phyloP scores from a whole-genome alignment of 2,888 invertebrate species.

The Oligia latruncula region DNA sequence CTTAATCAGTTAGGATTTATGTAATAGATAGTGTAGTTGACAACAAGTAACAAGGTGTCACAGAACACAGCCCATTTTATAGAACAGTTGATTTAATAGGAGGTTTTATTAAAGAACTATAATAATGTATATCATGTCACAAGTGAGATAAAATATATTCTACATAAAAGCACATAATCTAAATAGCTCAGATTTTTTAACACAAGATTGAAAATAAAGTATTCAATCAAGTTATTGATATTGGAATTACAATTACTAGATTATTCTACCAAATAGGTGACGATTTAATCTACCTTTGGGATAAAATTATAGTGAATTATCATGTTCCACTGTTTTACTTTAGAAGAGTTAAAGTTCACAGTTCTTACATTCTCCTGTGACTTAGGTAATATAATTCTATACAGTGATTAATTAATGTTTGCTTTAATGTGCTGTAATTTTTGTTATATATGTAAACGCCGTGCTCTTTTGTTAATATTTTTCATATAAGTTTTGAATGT shows the following conservation, averaged over 20 bases:
- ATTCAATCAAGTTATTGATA: slow-evolving; percentile 61
- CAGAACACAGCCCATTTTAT: slow-evolving; percentile 45
- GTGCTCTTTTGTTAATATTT: slow-evolving; percentile 86
- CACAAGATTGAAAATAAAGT: slow-evolving; percentile 17
- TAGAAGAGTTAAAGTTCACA: slow-evolving; percentile 70
- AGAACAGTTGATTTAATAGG: slow-evolving; percentile 49
- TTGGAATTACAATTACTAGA: slow-evolving; percentile 72
- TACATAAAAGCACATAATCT: slow-evolving; percentile 44
- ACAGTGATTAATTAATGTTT: slow-evolving; percentile 79
- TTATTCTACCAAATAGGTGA: slow-evolving; percentile 73
- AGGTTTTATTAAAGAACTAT: slow-evolving; percentile 42
- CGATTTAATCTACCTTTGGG: slow-evolving; percentile 75
- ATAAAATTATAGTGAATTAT: slow-evolving; percentile 70
- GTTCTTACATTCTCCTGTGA: slow-evolving; percentile 69
- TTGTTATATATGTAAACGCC: slow-evolving; percentile 83
- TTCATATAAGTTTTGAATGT: slow-evolving; percentile 82
- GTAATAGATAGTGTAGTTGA: slow-evolving; percentile 61
- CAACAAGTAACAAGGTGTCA: slow-evolving; percentile 48
- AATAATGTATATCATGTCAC: slow-evolving; percentile 56
- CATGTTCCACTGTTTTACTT: slow-evolving; percentile 70
- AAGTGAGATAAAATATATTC: slow-evolving; percentile 53
- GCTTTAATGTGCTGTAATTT: slow-evolving; percentile 84
- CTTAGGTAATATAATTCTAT: slow-evolving; percentile 74
- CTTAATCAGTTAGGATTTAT: slow-evolving; percentile 68
- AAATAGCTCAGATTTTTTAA: slow-evolving; percentile 42